phyloP scores from a whole-genome alignment of 2,888 invertebrate species.

The Leptopterna dolabrata region DNA sequence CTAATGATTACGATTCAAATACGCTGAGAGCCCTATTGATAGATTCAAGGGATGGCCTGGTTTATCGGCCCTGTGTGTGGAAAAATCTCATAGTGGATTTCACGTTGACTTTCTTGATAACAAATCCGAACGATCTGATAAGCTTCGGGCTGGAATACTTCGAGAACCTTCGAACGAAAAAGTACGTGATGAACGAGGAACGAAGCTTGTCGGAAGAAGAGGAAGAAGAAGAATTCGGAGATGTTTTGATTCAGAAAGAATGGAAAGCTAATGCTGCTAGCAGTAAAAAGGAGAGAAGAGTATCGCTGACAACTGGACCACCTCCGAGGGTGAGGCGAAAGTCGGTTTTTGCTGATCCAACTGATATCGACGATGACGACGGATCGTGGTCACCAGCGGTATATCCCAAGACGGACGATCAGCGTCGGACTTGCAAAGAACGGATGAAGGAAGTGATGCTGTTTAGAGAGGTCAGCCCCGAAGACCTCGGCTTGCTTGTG shows the following conservation, averaged over 20 bases:
- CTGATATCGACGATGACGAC: background rate
- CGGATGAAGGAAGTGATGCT: slow-evolving; percentile 47
- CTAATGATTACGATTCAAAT: background rate
- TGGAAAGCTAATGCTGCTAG: background rate
- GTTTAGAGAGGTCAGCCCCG: slow-evolving; percentile 13
- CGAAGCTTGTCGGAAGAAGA: background rate
- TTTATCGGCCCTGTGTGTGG: slow-evolving; percentile 27
- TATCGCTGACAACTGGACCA: background rate
- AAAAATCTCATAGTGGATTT: slow-evolving; percentile 32
- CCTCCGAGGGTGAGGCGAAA: slow-evolving; percentile 23
- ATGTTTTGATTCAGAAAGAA: background rate
- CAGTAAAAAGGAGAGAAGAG: background rate
- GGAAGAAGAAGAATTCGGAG: background rate
- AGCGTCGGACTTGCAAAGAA: slow-evolving; percentile 24
- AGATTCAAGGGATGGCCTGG: slow-evolving; percentile 19
- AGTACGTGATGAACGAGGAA: slow-evolving; percentile 4
- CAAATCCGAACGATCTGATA: slow-evolving; percentile 37
- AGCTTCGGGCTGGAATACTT: slow-evolving; percentile 39
- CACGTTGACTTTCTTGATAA: slow-evolving; percentile 25
- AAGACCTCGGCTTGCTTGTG: slow-evolving; percentile 85
- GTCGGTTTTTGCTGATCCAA: slow-evolving; percentile 8
- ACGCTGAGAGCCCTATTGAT: background rate
- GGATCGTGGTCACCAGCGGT: slow-evolving; percentile 27
- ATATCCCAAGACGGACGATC: slow-evolving; percentile 43
- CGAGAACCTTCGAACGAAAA: slow-evolving; percentile 14